These are phyloP conservation scores for Zalophus californianus DNA, from an alignment of 2,797 vertebrate species.

Conservation along the genomic window DNA sequence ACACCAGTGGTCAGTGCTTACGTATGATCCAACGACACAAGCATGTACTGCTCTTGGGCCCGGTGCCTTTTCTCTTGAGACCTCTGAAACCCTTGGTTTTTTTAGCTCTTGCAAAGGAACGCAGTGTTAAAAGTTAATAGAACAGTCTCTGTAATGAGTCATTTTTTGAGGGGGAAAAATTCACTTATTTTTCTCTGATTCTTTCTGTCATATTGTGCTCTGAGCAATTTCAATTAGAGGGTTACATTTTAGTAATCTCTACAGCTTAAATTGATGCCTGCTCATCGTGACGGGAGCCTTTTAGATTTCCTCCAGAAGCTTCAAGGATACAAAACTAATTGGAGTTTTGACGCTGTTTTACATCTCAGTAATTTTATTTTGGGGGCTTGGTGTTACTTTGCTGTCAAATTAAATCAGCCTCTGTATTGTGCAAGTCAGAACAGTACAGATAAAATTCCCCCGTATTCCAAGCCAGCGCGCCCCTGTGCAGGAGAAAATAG, in stretches of 20 bases:
- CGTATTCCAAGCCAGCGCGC: neutral
- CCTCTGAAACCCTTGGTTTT: slow-evolving; percentile 54
- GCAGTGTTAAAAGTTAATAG: slow-evolving; percentile 75
- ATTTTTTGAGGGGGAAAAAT: slow-evolving; percentile 78
- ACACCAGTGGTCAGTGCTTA: slow-evolving; percentile 75
- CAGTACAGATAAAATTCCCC: slow-evolving; percentile 21
- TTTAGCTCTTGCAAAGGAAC: slow-evolving; percentile 80
- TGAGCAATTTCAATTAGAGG: slow-evolving; percentile 81
- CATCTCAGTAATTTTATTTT: slow-evolving; percentile 82
- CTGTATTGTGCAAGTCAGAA: slow-evolving; percentile 63
- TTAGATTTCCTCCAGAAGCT: slow-evolving; percentile 66
- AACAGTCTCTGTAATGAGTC: slow-evolving; percentile 80
- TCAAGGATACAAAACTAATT: slow-evolving; percentile 79
- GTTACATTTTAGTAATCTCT: slow-evolving; percentile 81
- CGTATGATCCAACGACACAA: slow-evolving; percentile 68
- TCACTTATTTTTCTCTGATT: slow-evolving; percentile 76
- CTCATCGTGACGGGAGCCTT: slow-evolving; percentile 59
- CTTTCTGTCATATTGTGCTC: slow-evolving; percentile 80
- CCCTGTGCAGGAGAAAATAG: neutral
- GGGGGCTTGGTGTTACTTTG: slow-evolving; percentile 78
- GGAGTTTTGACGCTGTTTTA: slow-evolving; percentile 80
- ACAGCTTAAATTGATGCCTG: slow-evolving; percentile 75
- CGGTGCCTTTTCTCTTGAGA: slow-evolving; percentile 81
- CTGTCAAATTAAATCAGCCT: slow-evolving; percentile 79
- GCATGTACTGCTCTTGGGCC: slow-evolving; percentile 77